Percentiles rank a stretch among this genome's conserved stretches.
Conservation (phyloP, 2,797 vertebrate genomes). For the Sandelia bainsii region DNA sequence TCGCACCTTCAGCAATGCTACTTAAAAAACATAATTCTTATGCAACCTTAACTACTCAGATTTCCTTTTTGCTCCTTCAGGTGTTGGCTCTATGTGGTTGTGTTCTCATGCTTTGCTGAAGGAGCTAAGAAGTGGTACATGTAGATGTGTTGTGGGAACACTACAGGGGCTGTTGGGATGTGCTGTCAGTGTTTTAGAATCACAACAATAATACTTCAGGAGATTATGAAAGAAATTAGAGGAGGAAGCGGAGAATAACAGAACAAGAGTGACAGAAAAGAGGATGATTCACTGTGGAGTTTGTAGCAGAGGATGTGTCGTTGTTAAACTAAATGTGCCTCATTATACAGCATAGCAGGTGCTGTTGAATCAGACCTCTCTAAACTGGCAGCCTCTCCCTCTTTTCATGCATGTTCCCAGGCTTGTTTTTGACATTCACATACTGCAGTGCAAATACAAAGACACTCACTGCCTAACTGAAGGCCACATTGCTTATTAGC, state of each 20-base stretch:
- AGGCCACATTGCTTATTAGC: conserved; percentile 20
- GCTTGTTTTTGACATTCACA: conserved; percentile 49
- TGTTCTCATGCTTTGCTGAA: neutral
- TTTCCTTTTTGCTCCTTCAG: neutral
- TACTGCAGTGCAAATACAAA: conserved; percentile 51
- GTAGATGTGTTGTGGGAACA: conserved; percentile 11
- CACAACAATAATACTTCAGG: neutral
- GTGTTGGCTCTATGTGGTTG: conserved; percentile 11
- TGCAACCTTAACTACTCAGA: conserved; percentile 3
- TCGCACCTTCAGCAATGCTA: conserved; percentile 25
- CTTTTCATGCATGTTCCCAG: conserved; percentile 15
- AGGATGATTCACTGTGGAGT: conserved; percentile 37
- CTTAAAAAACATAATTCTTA: conserved; percentile 10
- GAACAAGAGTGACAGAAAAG: conserved; percentile 38
- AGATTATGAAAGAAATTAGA: conserved; percentile 15
- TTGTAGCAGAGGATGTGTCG: conserved; percentile 41
- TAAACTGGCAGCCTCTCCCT: conserved; percentile 19
- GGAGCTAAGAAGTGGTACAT: neutral
- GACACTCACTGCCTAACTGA: conserved; percentile 14
- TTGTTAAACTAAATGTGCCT: conserved; percentile 55
- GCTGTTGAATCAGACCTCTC: conserved; percentile 46
- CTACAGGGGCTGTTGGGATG: neutral
- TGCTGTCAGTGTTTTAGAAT: conserved; percentile 3
- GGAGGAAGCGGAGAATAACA: conserved; percentile 28
- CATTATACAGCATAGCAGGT: conserved; percentile 51